phyloP scores from a whole-genome alignment of 2,113 vertebrate species.

The Phodopus roborovskii region DNA sequence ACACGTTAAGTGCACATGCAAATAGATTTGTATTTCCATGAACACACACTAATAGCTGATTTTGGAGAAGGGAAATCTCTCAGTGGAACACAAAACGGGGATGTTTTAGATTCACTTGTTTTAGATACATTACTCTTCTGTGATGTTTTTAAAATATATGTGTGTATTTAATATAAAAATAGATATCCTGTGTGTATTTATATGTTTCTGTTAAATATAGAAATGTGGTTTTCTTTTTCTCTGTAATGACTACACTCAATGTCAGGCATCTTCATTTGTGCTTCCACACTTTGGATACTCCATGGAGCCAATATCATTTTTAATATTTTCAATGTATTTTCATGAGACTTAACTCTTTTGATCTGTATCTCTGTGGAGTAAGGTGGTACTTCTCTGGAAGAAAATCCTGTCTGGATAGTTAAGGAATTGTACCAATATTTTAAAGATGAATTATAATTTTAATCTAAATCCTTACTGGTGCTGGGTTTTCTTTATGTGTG shows the following conservation, averaged over 20 bases:
- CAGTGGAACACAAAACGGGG: background rate
- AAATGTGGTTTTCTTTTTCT: background rate
- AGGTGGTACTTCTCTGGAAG: background rate
- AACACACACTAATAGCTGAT: background rate
- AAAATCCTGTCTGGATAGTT: background rate
- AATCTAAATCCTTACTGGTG: background rate
- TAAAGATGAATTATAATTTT: slow-evolving; percentile 23
- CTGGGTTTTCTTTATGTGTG: background rate
- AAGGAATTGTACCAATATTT: background rate
- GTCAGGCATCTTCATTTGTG: background rate
- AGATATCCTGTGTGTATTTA: too few relatives aligned
- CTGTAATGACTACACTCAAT: background rate
- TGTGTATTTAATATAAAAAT: too few relatives aligned
- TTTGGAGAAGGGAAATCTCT: background rate
- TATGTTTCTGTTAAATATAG: background rate
- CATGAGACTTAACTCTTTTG: background rate
- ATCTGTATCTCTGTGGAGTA: background rate
- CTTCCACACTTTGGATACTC: background rate
- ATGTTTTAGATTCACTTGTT: background rate
- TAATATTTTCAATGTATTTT: background rate
- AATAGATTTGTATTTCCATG: background rate
- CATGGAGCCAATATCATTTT: background rate
- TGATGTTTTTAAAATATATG: background rate
- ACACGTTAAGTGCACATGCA: background rate
- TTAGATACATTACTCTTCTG: background rate